Base-by-base conservation (phyloP, 2,797 vertebrate species). In the Leucoraja ocellata region DNA sequence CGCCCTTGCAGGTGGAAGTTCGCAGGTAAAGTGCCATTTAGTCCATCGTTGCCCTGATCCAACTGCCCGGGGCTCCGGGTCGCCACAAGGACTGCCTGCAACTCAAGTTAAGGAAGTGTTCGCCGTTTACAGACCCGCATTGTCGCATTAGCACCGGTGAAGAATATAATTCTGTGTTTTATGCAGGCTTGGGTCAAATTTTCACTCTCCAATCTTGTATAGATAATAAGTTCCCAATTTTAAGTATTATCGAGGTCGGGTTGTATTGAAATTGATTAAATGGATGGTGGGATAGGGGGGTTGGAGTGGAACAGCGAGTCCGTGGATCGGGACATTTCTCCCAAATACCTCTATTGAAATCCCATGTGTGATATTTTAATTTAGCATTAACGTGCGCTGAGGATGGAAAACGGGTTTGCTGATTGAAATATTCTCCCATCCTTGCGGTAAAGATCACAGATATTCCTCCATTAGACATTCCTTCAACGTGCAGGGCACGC, bases 331-430 rank as follows among this genome's bases (percentile, higher is more conserved):
- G 84, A 36, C 61, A 65, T 88, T 36, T 88, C 36, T 63, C 18
- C 16, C 32, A 36, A 65, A 68, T 23, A 8, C 36, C 32, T 88
- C n/a, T n/a, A 21, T 68, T 88, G 84, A 88, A 32, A 65, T 65
- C 18, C 61, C n/a, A 68, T 88, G 84, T 18, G 61, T 36, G 84
- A 88, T 88, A 88, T 88, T 88, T 68, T 88, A 88, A 88, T 88
- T 65, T 68, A 68, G 84, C 84, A 18, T 3, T 36, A 61, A 88
- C 84, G 84, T 21, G 61, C 65, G 0, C 8, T 23, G 84, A 88
- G 84, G 61, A 65, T 39, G 63, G 32, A 18, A 65, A n/a, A 36
- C n/a, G 14, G 28, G 74, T 36, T 36, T 63, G 28, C 61, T 86
- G n/a, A 32, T 63, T 65, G 61, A 68, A 88, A 7, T 5, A 32